These are phyloP conservation scores for Cephus pygmeus DNA, from an alignment of 2,888 invertebrate genomes.

Conservation along the genomic window DNA sequence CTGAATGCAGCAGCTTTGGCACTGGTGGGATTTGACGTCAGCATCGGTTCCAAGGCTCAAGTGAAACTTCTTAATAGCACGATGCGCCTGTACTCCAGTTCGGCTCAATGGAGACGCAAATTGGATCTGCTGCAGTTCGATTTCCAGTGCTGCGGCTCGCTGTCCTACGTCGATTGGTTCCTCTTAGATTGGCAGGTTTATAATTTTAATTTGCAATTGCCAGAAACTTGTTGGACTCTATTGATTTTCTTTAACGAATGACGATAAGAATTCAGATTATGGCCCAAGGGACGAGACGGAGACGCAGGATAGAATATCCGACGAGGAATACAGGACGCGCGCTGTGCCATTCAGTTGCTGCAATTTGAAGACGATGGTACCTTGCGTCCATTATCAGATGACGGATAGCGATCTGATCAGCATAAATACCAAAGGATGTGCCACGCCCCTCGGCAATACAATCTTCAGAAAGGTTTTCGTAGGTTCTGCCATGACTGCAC, in stretches of 20 bases:
- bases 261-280: constrained; percentile 32
- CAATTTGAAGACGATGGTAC: constrained; percentile 34
- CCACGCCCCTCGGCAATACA: constrained; percentile 40
- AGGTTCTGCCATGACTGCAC: constrained; percentile 53
- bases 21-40: constrained; percentile 49
- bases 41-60: constrained; percentile 39
- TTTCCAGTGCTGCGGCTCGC: constrained; percentile 55
- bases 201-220: too few species aligned
- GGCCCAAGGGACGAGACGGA: constrained; percentile 44
- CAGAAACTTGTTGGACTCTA: too few species aligned
- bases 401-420: constrained; percentile 37
- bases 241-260: too few species aligned
- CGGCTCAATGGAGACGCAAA: constrained; percentile 43
- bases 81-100: constrained; percentile 51
- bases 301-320: constrained; percentile 36
- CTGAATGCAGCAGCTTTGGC: constrained; percentile 48
- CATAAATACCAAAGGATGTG: constrained; percentile 52
- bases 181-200: constrained; percentile 55
- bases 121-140: constrained; percentile 55
- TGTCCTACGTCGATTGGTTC: constrained; percentile 55
- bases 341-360: constrained; percentile 59
- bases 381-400: constrained; percentile 50
- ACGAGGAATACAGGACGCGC: constrained; percentile 37
- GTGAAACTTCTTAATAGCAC: constrained; percentile 49
- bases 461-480: constrained; percentile 47